Conservation (phyloP, 64 coral and sea anemone species). For the Montipora capricornis region DNA sequence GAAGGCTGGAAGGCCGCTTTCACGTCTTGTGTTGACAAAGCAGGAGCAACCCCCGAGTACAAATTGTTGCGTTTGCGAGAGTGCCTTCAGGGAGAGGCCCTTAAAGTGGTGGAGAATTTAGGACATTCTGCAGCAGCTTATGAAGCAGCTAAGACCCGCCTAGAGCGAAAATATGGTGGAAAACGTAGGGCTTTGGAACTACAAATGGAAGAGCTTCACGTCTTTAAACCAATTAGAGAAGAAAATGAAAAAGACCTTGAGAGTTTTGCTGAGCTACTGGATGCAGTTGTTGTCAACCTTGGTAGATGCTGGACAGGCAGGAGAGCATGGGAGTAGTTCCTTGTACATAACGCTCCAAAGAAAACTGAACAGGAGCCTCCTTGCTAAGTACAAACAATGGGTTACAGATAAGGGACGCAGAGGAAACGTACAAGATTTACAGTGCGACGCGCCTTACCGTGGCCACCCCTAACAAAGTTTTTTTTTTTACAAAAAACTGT, state of each 20-base stretch:
- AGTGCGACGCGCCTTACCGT: too few species aligned
- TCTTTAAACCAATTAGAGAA: neutral
- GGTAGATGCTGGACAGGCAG: slow-evolving; percentile 39
- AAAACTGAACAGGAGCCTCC: slow-evolving; percentile 44
- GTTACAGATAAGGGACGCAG: too few species aligned
- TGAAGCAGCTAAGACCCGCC: slow-evolving; percentile 55
- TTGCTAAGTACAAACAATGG: neutral
- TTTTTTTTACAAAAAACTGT: too few species aligned
- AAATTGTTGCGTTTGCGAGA: too few species aligned
- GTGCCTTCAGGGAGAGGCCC: too few species aligned
- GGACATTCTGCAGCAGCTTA: neutral
- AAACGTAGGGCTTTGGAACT: neutral
- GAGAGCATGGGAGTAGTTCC: slow-evolving; percentile 54
- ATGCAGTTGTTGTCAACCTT: slow-evolving; percentile 54
- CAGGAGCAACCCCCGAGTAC: too few species aligned
- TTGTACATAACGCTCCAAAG: slow-evolving; percentile 45
- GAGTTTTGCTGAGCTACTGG: slow-evolving; percentile 61
- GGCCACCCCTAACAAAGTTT: too few species aligned
- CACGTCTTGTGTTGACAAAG: too few species aligned
- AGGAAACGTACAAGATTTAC: too few species aligned
- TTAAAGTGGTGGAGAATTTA: too few species aligned
- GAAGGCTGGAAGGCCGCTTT: too few species aligned
- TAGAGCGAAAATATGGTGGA: neutral
- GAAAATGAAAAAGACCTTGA: slow-evolving; percentile 67
- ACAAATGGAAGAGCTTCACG: slow-evolving; percentile 15